These are phyloP conservation scores for Xestia ashworthii DNA, from an alignment of 2,888 invertebrate species.

Conservation along the genomic window DNA sequence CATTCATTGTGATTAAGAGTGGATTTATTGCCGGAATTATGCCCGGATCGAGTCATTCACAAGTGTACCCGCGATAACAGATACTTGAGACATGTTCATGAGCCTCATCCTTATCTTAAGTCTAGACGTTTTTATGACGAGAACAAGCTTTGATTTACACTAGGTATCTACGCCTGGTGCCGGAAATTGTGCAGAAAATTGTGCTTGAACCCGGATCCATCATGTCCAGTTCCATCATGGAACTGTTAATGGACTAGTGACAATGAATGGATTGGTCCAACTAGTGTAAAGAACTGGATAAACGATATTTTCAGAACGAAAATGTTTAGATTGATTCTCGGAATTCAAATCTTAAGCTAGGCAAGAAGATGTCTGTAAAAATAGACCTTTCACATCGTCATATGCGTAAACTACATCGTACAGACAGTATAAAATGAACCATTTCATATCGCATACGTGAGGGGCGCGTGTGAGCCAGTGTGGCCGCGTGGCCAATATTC, in stretches of 20 bases:
- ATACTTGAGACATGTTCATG: conserved; percentile 31
- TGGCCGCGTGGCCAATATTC: conserved; percentile 15
- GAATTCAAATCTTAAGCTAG: not conserved
- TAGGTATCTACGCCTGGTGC: not conserved
- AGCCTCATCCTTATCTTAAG: conserved; percentile 27
- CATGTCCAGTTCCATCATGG: too few relatives aligned
- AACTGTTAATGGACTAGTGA: too few relatives aligned
- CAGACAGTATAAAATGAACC: conserved; percentile 11
- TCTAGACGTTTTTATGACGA: conserved; percentile 36
- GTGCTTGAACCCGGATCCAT: not conserved
- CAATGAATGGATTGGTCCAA: not conserved
- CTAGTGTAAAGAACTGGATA: not conserved
- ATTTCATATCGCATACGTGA: conserved; percentile 5
- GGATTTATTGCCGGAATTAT: conserved; percentile 40
- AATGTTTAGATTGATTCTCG: not conserved
- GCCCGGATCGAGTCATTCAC: conserved; percentile 45
- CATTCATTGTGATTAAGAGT: conserved; percentile 36
- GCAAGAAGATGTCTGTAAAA: not conserved
- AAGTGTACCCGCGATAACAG: conserved; percentile 37
- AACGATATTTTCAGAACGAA: not conserved
- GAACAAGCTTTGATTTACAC: conserved; percentile 12
- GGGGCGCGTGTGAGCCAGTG: not conserved
- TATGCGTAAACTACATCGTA: conserved; percentile 8
- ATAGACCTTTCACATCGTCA: not conserved
- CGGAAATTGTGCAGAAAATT: not conserved